These are phyloP conservation scores for Aegypius monachus DNA, from an alignment of 2,113 vertebrate species.

Conservation along the genomic window DNA sequence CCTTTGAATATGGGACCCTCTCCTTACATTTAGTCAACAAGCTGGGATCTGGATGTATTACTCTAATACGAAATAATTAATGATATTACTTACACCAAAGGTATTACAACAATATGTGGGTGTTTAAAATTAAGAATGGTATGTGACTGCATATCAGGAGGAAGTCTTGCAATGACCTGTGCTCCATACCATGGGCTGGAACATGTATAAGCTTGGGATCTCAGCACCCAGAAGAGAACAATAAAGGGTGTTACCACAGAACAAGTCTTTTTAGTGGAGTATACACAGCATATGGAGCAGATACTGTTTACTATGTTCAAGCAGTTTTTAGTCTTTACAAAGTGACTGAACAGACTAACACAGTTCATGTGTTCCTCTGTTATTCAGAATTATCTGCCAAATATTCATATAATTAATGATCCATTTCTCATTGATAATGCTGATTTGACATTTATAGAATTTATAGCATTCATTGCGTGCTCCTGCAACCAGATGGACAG, in stretches of 20 bases:
- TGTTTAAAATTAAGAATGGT: not conserved
- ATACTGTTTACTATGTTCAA: not conserved
- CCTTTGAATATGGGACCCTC: not conserved
- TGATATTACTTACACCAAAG: not conserved
- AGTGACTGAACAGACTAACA: not conserved
- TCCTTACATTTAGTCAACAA: not conserved
- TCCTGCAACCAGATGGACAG: not conserved
- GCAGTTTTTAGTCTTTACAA: not conserved
- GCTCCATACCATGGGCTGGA: not conserved
- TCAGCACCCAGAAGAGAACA: not conserved
- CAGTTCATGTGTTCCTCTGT: not conserved
- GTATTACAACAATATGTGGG: not conserved
- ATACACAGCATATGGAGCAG: not conserved
- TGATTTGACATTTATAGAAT: not conserved
- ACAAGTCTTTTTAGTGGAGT: not conserved
- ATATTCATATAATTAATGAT: not conserved
- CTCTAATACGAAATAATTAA: not conserved
- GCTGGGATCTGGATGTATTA: not conserved
- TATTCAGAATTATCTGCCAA: not conserved
- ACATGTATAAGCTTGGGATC: not conserved
- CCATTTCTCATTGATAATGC: not conserved
- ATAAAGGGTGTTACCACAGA: not conserved
- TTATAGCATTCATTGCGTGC: not conserved
- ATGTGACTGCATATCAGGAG: not conserved
- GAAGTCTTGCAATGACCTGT: not conserved